phyloP scores from a whole-genome alignment of 2,888 invertebrate genomes.

The Drosophila imparisetae region DNA sequence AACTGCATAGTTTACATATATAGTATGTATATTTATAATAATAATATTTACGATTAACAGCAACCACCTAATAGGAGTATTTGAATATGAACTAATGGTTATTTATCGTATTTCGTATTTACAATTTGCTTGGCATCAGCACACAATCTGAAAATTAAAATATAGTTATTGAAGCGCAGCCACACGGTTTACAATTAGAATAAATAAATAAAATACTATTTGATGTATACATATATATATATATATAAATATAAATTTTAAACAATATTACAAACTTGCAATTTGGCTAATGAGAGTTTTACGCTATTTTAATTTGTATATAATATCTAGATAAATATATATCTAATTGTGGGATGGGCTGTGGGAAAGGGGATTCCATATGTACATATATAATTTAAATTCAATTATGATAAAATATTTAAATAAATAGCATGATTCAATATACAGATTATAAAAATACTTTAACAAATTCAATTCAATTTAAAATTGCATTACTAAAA shows the following conservation, averaged over 20 bases:
- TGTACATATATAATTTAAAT: conserved; percentile 58
- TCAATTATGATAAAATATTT: conserved; percentile 39
- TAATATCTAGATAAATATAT: conserved; percentile 39
- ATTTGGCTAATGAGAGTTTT: conserved; percentile 76
- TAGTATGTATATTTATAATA: conserved; percentile 26
- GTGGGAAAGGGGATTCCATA: conserved; percentile 18
- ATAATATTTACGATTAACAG: conserved; percentile 62
- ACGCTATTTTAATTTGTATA: conserved; percentile 30
- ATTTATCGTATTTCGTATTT: conserved; percentile 34
- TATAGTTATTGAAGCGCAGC: conserved; percentile 44
- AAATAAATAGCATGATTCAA: conserved; percentile 31
- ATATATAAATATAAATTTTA: conserved; percentile 12
- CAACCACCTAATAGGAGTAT: conserved; percentile 76
- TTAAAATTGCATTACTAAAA: conserved; percentile 53
- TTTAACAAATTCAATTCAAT: conserved; percentile 58
- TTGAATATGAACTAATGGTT: conserved; percentile 40
- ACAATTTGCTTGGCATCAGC: conserved; percentile 45
- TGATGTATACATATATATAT: conserved; percentile 22
- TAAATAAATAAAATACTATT: conserved; percentile 69
- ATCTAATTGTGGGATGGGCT: conserved; percentile 10
- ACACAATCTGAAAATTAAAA: conserved; percentile 35
- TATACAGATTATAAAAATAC: conserved; percentile 51
- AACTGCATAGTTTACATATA: conserved; percentile 54
- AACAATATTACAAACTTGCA: conserved; percentile 54
- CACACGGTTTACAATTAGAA: conserved; percentile 56